Evolutionary conservation across 2,113 vertebrate species (phyloP), one percentile per base, ranked within the genome.

Genomic region (Apistogramma diplotaenia): DNA sequence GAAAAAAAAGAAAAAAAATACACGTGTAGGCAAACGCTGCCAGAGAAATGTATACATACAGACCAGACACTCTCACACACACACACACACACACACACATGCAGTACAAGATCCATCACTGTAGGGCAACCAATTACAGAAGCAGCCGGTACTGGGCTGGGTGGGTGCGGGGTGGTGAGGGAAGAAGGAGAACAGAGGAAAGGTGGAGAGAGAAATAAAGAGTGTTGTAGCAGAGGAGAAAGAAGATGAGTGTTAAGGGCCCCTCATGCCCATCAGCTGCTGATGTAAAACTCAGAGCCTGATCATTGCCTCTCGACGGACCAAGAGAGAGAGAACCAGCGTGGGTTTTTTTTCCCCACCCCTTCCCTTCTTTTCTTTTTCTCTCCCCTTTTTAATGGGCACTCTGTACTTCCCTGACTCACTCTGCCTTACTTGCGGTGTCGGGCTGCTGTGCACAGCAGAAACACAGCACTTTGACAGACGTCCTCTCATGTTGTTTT

Each of bases 201-300:
- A 81, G 76, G 61, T 71, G 83, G 79, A 40, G 59, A 43, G 59
- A 59, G 54, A 89, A 70, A 89, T 81, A 84, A 84, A 74, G 84
- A 84, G 76, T 49, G 56, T 12, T 58, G 59, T 12, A 84, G 74
- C 31, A 75, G 37, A 73, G 58, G 80, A 83, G 70, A 56, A 82
- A 53, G 77, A 65, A 51, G 79, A 81, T 77, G 85, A 88, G 84
- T 65, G 74, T 57, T 67, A 71, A 83, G 85, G 81, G 80, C 78
- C 85, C 83, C 55, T 35, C 46, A 78, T 75, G 82, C 79, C 80
- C 85, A 87, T 89, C 90, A 87, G 78, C 82, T 29, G 75, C 78
- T 89, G 84, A 91, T 89, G 88, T 85, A 87, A 89, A 90, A 90
- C 76, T 91, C 77, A 54, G 74, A 84, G 74, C 82, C 85, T 84